phyloP scores from a whole-genome alignment of 2,113 vertebrate species.

The Tachuris rubrigastra region DNA sequence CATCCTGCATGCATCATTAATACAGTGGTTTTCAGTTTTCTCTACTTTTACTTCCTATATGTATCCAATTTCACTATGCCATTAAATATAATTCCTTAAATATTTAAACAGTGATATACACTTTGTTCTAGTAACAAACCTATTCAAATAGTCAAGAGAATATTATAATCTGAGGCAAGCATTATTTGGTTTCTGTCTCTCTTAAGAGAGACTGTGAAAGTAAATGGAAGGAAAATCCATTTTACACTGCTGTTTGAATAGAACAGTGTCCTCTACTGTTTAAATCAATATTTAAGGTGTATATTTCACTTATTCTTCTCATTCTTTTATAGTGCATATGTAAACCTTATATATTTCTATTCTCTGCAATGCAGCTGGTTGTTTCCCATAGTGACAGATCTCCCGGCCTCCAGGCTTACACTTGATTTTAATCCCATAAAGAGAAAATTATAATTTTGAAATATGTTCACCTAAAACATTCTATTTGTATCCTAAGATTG shows the following conservation, averaged over 20 bases:
- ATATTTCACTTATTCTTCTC: neutral
- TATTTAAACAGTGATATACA: neutral
- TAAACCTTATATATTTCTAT: neutral
- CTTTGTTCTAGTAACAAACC: neutral
- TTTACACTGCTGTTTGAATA: neutral
- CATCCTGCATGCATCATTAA: neutral
- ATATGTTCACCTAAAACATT: neutral
- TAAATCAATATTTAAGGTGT: neutral
- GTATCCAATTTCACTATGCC: neutral
- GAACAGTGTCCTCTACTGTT: neutral
- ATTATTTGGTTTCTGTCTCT: neutral
- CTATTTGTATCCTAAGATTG: neutral
- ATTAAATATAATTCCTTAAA: slow-evolving; percentile 1
- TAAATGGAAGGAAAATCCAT: neutral
- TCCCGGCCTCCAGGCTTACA: neutral
- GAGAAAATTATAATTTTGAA: neutral
- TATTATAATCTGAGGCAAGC: neutral
- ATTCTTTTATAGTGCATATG: neutral
- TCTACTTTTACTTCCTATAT: neutral
- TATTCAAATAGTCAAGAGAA: neutral
- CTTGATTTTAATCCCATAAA: neutral
- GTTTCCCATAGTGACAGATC: neutral
- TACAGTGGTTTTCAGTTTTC: neutral
- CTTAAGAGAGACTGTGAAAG: neutral
- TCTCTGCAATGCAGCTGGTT: neutral